phyloP scores from a whole-genome alignment of 2,888 invertebrate species.

The Formica aserva region DNA sequence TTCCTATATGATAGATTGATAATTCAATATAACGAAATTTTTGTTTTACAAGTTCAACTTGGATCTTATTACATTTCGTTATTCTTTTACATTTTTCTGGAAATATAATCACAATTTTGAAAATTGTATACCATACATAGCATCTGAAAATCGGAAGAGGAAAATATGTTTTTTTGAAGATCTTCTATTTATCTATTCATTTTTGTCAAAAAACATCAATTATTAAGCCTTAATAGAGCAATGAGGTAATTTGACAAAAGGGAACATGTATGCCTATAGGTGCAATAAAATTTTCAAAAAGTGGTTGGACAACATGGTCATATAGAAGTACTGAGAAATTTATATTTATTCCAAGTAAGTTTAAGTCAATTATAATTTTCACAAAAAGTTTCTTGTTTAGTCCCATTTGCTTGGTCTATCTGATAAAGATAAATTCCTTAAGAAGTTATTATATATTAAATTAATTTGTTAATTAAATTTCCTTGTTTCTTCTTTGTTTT shows the following conservation, averaged over 20 bases:
- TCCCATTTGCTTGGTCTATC: slow-evolving; percentile 76
- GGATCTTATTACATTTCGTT: slow-evolving; percentile 28
- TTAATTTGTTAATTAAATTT: slow-evolving; percentile 59
- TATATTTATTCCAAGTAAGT: slow-evolving; percentile 62
- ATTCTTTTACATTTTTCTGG: slow-evolving; percentile 46
- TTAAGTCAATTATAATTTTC: slow-evolving; percentile 67
- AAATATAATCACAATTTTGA: slow-evolving; percentile 62
- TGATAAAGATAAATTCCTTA: slow-evolving; percentile 65
- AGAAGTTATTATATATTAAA: slow-evolving; percentile 60
- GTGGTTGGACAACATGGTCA: slow-evolving; percentile 71
- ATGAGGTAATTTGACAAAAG: slow-evolving; percentile 47
- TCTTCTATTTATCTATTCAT: slow-evolving; percentile 14
- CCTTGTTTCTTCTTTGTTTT: slow-evolving; percentile 8
- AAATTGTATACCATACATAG: slow-evolving; percentile 68
- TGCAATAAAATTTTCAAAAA: slow-evolving; percentile 76
- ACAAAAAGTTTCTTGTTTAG: slow-evolving; percentile 69
- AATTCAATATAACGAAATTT: slow-evolving; percentile 1
- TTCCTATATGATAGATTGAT: background rate
- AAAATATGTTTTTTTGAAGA: slow-evolving; percentile 38
- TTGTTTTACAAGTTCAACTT: background rate
- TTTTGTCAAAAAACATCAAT: slow-evolving; percentile 50
- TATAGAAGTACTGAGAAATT: slow-evolving; percentile 66
- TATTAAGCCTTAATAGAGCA: slow-evolving; percentile 53
- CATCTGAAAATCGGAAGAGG: slow-evolving; percentile 65
- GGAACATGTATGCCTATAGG: slow-evolving; percentile 67